These are phyloP conservation scores for Choristoneura fumiferana DNA, from an alignment of 1,140 invertebrate species.

Conservation along the genomic window DNA sequence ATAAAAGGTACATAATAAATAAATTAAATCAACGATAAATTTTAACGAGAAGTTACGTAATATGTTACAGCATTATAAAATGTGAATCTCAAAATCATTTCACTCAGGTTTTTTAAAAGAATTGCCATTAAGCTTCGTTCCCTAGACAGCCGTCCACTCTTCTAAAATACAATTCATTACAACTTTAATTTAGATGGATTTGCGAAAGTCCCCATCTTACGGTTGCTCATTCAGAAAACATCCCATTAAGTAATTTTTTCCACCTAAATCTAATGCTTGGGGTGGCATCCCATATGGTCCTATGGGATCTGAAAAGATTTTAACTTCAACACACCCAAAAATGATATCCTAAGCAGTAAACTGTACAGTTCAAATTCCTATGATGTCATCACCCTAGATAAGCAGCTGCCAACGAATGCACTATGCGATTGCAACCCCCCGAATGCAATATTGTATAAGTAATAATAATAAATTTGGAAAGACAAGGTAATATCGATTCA, in stretches of 20 bases:
- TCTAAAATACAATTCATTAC: slow-evolving; percentile 10
- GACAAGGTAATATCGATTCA: slow-evolving; percentile 52
- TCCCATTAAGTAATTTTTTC: slow-evolving; percentile 75
- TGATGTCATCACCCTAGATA: slow-evolving; percentile 28
- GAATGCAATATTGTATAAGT: slow-evolving; percentile 60
- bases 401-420: slow-evolving; percentile 62
- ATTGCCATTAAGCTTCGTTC: slow-evolving; percentile 3
- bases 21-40: no score
- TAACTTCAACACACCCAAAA: slow-evolving; percentile 12
- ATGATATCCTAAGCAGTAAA: slow-evolving; percentile 24
- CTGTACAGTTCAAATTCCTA: slow-evolving; percentile 26
- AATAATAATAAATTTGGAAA: slow-evolving; percentile 72
- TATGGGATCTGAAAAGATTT: slow-evolving; percentile 43
- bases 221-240: slow-evolving; percentile 69
- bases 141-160: not conserved
- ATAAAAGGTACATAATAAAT: no score
- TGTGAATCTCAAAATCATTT: not conserved
- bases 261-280: slow-evolving; percentile 63
- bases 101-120: not conserved
- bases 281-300: slow-evolving; percentile 67
- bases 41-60: no score
- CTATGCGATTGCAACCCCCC: slow-evolving; percentile 50
- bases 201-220: slow-evolving; percentile 13
- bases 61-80: slow-evolving; percentile 1
- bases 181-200: slow-evolving; percentile 19